Evolutionary conservation across 2,888 invertebrate genomes (phyloP).

Genomic region (Carterocephalus palaemon): DNA sequence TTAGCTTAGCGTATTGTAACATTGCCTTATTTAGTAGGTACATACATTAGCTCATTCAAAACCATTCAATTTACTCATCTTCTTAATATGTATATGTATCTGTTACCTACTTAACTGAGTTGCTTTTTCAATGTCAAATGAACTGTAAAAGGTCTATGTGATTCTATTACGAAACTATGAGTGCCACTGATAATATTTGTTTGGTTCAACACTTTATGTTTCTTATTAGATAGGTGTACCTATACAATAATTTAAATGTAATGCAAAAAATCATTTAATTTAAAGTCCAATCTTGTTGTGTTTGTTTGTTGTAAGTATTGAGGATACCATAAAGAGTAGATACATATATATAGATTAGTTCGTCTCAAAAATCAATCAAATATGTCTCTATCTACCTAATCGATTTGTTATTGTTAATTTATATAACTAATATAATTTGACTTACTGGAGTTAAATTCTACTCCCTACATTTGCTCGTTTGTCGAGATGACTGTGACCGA

Average conservation of each 20-base stretch:
- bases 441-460: too few relatives aligned
- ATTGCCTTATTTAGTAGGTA: slow-evolving; percentile 39
- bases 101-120: slow-evolving; percentile 33
- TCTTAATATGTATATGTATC: slow-evolving; percentile 25
- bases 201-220: neutral
- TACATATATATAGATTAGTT: too few relatives aligned
- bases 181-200: slow-evolving; percentile 44
- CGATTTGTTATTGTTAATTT: too few relatives aligned
- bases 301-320: too few relatives aligned
- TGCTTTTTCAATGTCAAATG: slow-evolving; percentile 52
- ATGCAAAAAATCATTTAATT: neutral
- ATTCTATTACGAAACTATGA: slow-evolving; percentile 44
- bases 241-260: neutral
- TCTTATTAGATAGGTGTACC: slow-evolving; percentile 27
- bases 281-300: too few relatives aligned
- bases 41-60: slow-evolving; percentile 36
- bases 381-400: too few relatives aligned
- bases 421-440: too few relatives aligned
- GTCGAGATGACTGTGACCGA: too few relatives aligned
- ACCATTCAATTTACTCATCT: slow-evolving; percentile 36
- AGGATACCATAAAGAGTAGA: too few relatives aligned
- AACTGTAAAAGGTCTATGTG: slow-evolving; percentile 48
- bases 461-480: too few relatives aligned
- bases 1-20: slow-evolving; percentile 30
- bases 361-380: too few relatives aligned